Conservation (phyloP, 2,797 vertebrate species). For the Pterois miles region DNA sequence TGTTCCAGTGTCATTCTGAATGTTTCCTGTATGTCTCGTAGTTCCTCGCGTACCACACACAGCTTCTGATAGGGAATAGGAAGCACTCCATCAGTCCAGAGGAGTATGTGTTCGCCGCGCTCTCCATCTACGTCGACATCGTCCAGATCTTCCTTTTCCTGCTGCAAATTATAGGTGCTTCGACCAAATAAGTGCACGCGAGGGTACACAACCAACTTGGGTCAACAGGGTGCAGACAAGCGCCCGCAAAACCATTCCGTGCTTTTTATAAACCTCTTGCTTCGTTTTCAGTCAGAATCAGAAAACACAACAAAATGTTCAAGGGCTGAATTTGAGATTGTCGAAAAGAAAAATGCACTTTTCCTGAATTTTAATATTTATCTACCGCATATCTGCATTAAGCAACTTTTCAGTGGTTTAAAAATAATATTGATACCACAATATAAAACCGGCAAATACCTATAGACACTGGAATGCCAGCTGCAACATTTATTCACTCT, state of each 20-base stretch:
- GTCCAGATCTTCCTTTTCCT: conserved; percentile 95
- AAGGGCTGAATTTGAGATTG: conserved; percentile 39
- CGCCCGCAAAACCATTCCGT: neutral
- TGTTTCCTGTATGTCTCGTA: conserved; percentile 56
- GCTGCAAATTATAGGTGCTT: conserved; percentile 89
- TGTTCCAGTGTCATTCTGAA: neutral
- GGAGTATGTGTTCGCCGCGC: conserved; percentile 92
- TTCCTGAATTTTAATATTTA: conserved; percentile 27
- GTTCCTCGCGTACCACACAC: conserved; percentile 97
- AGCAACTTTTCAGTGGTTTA: conserved; percentile 10
- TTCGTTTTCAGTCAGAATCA: conserved; percentile 15
- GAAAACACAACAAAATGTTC: neutral
- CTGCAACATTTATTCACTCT: conserved; percentile 23
- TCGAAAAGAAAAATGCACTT: conserved; percentile 45
- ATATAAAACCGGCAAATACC: neutral
- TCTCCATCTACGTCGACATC: conserved; percentile 94
- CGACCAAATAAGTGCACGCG: conserved; percentile 61
- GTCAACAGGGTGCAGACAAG: neutral
- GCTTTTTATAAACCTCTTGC: neutral
- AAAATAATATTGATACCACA: neutral
- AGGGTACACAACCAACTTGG: neutral
- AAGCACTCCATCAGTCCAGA: conserved; percentile 92
- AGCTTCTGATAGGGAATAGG: conserved; percentile 95
- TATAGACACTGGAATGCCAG: conserved; percentile 11
- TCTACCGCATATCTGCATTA: conserved; percentile 13